These are phyloP conservation scores for Paradisaea rubra DNA, from an alignment of 2,113 vertebrate genomes.

Conservation along the genomic window DNA sequence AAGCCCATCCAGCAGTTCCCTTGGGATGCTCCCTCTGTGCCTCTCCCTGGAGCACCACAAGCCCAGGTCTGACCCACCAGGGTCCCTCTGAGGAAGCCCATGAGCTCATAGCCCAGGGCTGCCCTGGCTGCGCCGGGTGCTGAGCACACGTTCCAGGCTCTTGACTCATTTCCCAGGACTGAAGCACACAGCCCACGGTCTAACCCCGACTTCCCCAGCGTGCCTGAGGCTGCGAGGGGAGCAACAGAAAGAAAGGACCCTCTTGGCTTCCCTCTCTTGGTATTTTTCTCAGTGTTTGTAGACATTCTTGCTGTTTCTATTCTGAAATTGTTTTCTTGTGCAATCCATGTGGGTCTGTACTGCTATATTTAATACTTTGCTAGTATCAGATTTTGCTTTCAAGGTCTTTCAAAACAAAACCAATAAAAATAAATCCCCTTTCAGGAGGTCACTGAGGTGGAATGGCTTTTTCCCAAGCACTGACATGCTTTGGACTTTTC, in stretches of 20 bases:
- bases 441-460: background rate
- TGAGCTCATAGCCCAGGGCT: background rate
- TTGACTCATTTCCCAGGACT: background rate
- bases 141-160: background rate
- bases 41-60: background rate
- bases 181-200: background rate
- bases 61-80: background rate
- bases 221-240: background rate
- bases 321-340: constrained; percentile 6
- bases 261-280: background rate
- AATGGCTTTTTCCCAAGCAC: background rate
- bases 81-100: background rate
- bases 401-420: constrained; percentile 25
- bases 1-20: background rate
- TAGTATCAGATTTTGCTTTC: constrained; percentile 35
- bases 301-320: background rate
- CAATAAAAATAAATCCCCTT: background rate
- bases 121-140: background rate
- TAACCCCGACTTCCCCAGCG: accelerated
- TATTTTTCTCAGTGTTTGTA: background rate
- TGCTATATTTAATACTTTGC: constrained; percentile 20
- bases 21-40: background rate
- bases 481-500: background rate
- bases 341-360: background rate
- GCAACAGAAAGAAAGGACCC: background rate